Evolutionary conservation across 2,113 vertebrate species (phyloP).

Genomic region (Phalacrocorax aristotelis): DNA sequence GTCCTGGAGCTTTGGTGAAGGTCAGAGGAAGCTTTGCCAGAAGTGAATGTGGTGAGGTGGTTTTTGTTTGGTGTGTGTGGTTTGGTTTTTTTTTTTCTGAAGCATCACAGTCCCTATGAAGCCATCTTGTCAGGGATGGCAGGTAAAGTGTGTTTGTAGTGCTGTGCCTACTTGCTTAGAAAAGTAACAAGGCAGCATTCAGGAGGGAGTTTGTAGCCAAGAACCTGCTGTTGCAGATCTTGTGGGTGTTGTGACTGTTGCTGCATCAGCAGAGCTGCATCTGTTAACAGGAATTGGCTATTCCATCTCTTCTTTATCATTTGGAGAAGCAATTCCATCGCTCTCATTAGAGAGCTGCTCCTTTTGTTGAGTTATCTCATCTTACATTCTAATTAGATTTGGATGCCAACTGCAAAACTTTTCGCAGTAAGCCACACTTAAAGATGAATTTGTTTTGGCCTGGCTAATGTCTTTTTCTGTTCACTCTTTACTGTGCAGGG

Average conservation of each 20-base stretch:
- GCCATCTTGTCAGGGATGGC: not conserved
- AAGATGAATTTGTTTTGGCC: constrained; percentile 30
- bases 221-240: constrained; percentile 37
- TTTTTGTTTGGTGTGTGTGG: no score
- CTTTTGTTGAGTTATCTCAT: constrained; percentile 52
- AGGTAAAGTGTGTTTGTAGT: not conserved
- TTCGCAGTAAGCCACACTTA: constrained; percentile 6
- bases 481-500: not conserved
- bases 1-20: not conserved
- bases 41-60: not conserved
- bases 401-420: constrained; percentile 2
- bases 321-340: constrained; percentile 24
- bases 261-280: constrained; percentile 57
- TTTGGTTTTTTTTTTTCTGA: not conserved
- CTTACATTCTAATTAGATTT: constrained; percentile 43
- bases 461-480: constrained; percentile 7
- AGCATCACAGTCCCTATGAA: not conserved
- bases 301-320: constrained; percentile 20
- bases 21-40: not conserved
- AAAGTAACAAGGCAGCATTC: not conserved
- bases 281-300: constrained; percentile 40
- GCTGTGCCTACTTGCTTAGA: not conserved
- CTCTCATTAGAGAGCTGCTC: constrained; percentile 21
- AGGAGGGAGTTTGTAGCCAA: not conserved
- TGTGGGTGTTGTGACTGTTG: constrained; percentile 42